Base-by-base conservation (phyloP, 2,888 invertebrate species). In the Cyrtodaria siliqua region DNA sequence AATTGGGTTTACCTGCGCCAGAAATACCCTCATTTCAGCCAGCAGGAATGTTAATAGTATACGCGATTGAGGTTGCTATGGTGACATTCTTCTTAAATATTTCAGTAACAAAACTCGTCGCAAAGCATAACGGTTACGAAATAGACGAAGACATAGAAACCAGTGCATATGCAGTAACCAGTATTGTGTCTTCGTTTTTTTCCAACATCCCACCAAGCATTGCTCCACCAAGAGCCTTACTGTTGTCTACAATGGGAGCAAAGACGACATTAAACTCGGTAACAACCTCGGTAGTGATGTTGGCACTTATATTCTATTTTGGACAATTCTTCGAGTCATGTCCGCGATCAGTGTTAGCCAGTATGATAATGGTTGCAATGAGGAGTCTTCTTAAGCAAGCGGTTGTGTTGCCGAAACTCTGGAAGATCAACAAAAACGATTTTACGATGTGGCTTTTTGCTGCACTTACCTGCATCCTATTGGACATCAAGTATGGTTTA, bases 381-480 rank as follows among this genome's bases (percentile, higher is more conserved):
- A 91, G 93, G 69, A 88, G 92, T 44, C 84, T 93, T 16, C 89
- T 94, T 59, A 92, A 95, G 91, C 96, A 97, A 93, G 94, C 95
- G 16, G 87, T 94, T 91, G 95, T 96, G 53, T 93, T 97, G 0
- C 92, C 93, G 18, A 94, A 94, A 82, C 95, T 96, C 82, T 97
- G 96, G 96, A 95, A 94, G 85, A 92, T 96, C 23, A 97, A 96
- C 82, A 95, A 95, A 86, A 93, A 96, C 86, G 97, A 98, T 90
- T 97, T 96, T 0, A 86, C 95, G 8, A 87, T 86, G 8, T 91
- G 90, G 89, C 33, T 90, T 2, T 47, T 84, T 14, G 73, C 78
- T 18, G 73, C 66, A 53, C 26, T 84, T 18, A 44, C 73, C 23
- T 86, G 86, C 12, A 85, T 88, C 9, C 81, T 91, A 42, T 66